Percentiles rank a stretch among this genome's conserved stretches.
Evolutionary conservation across 2,888 invertebrate genomes (phyloP).

Genomic region (Acleris literana): DNA sequence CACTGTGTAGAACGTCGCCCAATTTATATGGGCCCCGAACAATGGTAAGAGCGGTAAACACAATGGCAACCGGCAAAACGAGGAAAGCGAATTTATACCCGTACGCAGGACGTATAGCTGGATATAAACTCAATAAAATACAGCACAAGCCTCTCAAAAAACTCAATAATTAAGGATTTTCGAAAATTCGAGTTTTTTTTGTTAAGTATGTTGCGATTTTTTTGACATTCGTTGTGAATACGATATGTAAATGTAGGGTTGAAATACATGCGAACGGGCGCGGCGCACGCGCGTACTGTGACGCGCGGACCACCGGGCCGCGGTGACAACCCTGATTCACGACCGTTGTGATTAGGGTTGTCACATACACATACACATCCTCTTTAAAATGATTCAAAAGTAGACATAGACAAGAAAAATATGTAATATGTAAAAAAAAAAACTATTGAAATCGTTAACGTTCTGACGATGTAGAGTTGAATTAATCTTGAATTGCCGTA

Average conservation of each 20-base stretch:
- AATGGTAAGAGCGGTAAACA: slow-evolving; percentile 82
- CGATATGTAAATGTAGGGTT: slow-evolving; percentile 75
- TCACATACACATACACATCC: slow-evolving; percentile 32
- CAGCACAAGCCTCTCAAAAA: slow-evolving; percentile 15
- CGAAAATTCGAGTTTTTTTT: slow-evolving; percentile 1
- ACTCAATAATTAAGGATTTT: slow-evolving; percentile 22
- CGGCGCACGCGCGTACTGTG: slow-evolving; percentile 73
- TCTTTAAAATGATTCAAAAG: too few species aligned
- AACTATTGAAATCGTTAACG: too few species aligned
- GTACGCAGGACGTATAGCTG: slow-evolving; percentile 42
- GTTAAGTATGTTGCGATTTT: background rate
- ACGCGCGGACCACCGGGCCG: slow-evolving; percentile 77
- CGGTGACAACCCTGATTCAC: slow-evolving; percentile 81
- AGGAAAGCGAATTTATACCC: slow-evolving; percentile 59
- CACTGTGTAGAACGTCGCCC: slow-evolving; percentile 74
- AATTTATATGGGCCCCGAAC: slow-evolving; percentile 80
- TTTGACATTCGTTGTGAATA: slow-evolving; percentile 38
- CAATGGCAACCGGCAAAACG: slow-evolving; percentile 77
- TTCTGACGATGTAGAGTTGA: too few species aligned
- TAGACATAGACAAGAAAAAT: too few species aligned
- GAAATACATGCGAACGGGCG: slow-evolving; percentile 66
- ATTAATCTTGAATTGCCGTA: too few species aligned
- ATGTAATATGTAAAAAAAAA: too few species aligned
- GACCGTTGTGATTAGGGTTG: slow-evolving; percentile 64
- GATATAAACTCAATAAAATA: slow-evolving; percentile 42